Base-by-base conservation (phyloP, 2,888 invertebrate genomes). In the Dynastes maya region DNA sequence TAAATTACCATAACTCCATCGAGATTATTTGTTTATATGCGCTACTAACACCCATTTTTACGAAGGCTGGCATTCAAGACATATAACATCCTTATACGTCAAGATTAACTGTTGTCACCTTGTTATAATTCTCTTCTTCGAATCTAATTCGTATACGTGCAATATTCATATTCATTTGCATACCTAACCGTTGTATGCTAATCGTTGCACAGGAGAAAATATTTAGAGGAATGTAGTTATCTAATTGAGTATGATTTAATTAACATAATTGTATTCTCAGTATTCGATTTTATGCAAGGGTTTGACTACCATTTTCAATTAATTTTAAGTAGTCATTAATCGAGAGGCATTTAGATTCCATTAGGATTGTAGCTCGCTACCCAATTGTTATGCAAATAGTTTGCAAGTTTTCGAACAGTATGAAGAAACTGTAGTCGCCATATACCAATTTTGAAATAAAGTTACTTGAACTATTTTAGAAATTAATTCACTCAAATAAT, bases 101-200 rank as follows among this genome's bases (percentile, higher is more conserved):
- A 32, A 45, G 70, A 68, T 68, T 55, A 72, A 72, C 64, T 78
- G 78, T 78, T 78, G 74, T 75, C 78, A 75, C 78, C 78, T 75
- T 78, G 78, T 78, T 78, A 71, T 78, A 78, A 78, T 78, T 78
- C 67, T 75, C 45, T 27, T 53, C 40, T 55, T 55, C 8, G 55
- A 37, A 9, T n/a, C 9, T 53, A 55, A 51, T 53, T 67, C 58
- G 45, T 70, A 22, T 45, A 70, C 51, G 32, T 22, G 16, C 13
- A 29, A 11, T 68, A 78, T 78, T 75, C 53, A 74, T 61, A 58
- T 75, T 29, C 16, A 76, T 76, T 76, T 78, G 72, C 78, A 78
- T 78, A 9, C 13, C 45, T 40, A 49, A 27, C 78, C 32, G 61
- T 78, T 78, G 78, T 78, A 78, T 78, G 78, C 67, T 67, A 78